Evolutionary conservation across 2,888 invertebrate genomes (phyloP), one percentile per base, ranked within the genome.

Genomic region (Synergus japonicus): DNA sequence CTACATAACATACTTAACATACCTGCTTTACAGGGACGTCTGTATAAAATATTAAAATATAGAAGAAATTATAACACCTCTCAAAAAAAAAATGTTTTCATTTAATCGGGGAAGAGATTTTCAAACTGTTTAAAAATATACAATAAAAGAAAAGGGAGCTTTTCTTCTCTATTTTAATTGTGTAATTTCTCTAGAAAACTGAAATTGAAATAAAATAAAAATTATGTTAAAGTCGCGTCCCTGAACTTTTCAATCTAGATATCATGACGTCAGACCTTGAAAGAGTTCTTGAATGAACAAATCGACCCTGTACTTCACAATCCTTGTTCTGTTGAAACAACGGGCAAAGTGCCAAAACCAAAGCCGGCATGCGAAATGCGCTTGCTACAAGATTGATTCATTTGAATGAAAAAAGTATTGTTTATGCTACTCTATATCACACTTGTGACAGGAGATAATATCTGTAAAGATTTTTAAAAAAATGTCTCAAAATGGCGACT

Each of bases 271-370:
- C 54, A 73, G 15, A 8, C 10, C 69, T 49, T 1, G 37, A 54
- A 2, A 29, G 22, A 29, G 41, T 54, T 54, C n/a, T 37, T 65
- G 65, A 41, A 65, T 37, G 37, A 65, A 41, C n/a, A 7, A 73
- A 73, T 49, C 73, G 15, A 9, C 13, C 54, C n/a, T 49, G 60
- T 22, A 60, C 37, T 54, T 73, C 49, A 73, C 29, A 73, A 73
- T 54, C 49, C 37, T 73, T 54, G 73, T 73, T 73, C 44, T 22
- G 29, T 29, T 29, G 22, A 29, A 29, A 29, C 2, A 29, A 29
- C 22, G 69, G 69, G 69, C 49, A 37, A 29, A 49, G 49, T 73
- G 49, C 37, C 69, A 73, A 54, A 49, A 49, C 22, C 29, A 49
- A 29, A 54, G 49, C 37, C 54, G 49, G 73, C n/a, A 69, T 44